These are phyloP conservation scores for Unio pictorum DNA, from an alignment of 2,888 invertebrate genomes.

Conservation along the genomic window DNA sequence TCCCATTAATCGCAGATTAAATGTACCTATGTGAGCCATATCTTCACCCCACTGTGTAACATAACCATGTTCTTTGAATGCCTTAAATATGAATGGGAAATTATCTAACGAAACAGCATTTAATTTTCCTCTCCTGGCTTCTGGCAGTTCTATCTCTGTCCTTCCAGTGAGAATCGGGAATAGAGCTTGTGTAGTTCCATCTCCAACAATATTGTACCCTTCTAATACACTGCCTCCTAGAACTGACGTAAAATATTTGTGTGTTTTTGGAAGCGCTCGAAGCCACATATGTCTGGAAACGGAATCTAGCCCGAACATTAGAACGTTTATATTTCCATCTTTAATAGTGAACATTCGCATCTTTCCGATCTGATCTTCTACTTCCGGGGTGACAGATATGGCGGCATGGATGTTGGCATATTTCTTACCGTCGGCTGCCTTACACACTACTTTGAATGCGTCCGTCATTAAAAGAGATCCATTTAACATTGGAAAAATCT, in stretches of 20 bases:
- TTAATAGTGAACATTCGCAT: not conserved
- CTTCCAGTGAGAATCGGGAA: slow-evolving; percentile 89
- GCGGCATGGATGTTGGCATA: slow-evolving; percentile 82
- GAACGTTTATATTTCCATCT: slow-evolving; percentile 76
- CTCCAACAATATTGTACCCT: slow-evolving; percentile 74
- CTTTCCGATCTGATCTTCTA: slow-evolving; percentile 6
- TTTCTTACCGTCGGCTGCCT: slow-evolving; percentile 64
- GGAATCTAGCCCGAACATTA: slow-evolving; percentile 92
- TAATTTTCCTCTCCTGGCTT: slow-evolving; percentile 81
- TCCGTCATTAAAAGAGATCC: slow-evolving; percentile 54
- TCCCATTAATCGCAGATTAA: slow-evolving; percentile 91
- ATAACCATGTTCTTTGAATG: slow-evolving; percentile 76
- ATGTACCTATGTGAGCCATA: slow-evolving; percentile 86
- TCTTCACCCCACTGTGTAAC: slow-evolving; percentile 90
- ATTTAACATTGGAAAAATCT: slow-evolving; percentile 47
- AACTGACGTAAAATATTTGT: slow-evolving; percentile 55
- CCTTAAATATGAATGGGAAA: slow-evolving; percentile 87
- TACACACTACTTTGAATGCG: slow-evolving; percentile 64
- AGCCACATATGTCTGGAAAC: slow-evolving; percentile 82
- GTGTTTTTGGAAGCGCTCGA: slow-evolving; percentile 62
- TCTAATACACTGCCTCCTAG: slow-evolving; percentile 76
- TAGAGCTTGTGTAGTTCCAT: slow-evolving; percentile 77
- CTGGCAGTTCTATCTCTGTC: slow-evolving; percentile 87
- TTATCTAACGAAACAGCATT: slow-evolving; percentile 80
- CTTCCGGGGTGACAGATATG: slow-evolving; percentile 54